These are phyloP conservation scores for Drosophila limbata DNA, from an alignment of 2,888 invertebrate genomes.

Conservation along the genomic window DNA sequence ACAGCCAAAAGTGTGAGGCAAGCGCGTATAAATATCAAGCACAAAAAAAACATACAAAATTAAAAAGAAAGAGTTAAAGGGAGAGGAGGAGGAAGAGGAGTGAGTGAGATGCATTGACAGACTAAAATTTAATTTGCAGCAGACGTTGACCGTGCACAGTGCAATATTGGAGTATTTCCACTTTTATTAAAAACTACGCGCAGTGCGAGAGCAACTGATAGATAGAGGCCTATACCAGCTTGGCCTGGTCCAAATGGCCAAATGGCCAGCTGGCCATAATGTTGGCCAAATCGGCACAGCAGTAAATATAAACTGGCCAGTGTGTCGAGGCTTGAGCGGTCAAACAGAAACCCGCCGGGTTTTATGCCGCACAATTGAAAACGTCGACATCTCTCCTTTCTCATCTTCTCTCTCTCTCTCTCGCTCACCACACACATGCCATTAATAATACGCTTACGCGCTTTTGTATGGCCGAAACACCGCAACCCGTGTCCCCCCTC, in stretches of 20 bases:
- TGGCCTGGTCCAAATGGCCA: not conserved
- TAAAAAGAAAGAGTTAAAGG: not conserved
- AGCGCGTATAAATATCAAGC: not conserved
- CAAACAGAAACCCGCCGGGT: slow-evolving; percentile 27
- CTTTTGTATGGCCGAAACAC: slow-evolving; percentile 67
- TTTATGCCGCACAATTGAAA: slow-evolving; percentile 62
- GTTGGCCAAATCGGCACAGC: slow-evolving; percentile 55
- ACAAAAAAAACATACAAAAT: slow-evolving; percentile 15
- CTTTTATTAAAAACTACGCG: slow-evolving; percentile 23
- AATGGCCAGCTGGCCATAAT: slow-evolving; percentile 36
- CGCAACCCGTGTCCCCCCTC: slow-evolving; percentile 10
- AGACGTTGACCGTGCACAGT: not conserved
- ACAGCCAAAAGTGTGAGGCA: not conserved
- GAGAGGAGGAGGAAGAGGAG: not conserved
- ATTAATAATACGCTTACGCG: slow-evolving; percentile 81
- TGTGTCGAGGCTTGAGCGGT: slow-evolving; percentile 15
- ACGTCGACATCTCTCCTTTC: slow-evolving; percentile 19
- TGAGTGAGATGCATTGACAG: slow-evolving; percentile 3
- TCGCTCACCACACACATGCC: slow-evolving; percentile 32
- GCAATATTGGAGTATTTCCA: slow-evolving; percentile 28
- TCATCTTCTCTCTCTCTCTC: not conserved
- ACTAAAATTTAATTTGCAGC: slow-evolving; percentile 42
- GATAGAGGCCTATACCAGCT: slow-evolving; percentile 34
- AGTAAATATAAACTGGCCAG: slow-evolving; percentile 64
- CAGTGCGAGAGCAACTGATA: slow-evolving; percentile 37